Percentiles rank a stretch among this genome's conserved stretches.
Conservation (phyloP, 2,888 invertebrate genomes). For the Choristoneura rosaceana region DNA sequence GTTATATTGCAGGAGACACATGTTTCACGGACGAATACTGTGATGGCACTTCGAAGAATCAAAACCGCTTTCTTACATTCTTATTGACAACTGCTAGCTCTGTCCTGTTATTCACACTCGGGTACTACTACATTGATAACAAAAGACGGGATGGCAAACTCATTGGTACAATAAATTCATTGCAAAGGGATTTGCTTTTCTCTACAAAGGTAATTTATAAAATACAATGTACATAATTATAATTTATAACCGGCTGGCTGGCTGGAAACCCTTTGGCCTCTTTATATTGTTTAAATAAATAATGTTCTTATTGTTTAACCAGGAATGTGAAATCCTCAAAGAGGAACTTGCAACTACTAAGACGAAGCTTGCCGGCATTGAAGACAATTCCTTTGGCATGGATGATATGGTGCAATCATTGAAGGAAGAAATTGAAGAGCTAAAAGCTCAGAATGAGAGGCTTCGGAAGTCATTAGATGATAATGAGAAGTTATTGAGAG, state of each 20-base stretch:
- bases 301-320: slow-evolving; percentile 43
- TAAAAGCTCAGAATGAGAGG: slow-evolving; percentile 87
- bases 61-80: slow-evolving; percentile 83
- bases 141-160: slow-evolving; percentile 89
- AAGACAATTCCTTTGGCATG: slow-evolving; percentile 89
- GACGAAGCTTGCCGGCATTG: slow-evolving; percentile 86
- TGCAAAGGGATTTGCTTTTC: slow-evolving; percentile 80
- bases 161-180: slow-evolving; percentile 86
- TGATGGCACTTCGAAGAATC: slow-evolving; percentile 67
- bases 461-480: slow-evolving; percentile 87
- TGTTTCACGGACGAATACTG: slow-evolving; percentile 75
- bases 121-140: slow-evolving; percentile 92
- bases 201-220: slow-evolving; percentile 76
- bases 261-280: neutral
- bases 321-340: slow-evolving; percentile 88
- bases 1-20: slow-evolving; percentile 64
- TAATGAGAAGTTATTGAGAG: slow-evolving; percentile 83
- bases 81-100: slow-evolving; percentile 89
- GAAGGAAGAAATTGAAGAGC: slow-evolving; percentile 87
- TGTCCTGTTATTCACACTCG: slow-evolving; percentile 89
- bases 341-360: slow-evolving; percentile 86
- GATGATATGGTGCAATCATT: slow-evolving; percentile 90
- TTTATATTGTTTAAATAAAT: neutral
- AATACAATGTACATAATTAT: neutral
- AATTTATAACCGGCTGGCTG: neutral